Conservation (phyloP, 2,113 vertebrate genomes). For the Lophotis ruficrista region DNA sequence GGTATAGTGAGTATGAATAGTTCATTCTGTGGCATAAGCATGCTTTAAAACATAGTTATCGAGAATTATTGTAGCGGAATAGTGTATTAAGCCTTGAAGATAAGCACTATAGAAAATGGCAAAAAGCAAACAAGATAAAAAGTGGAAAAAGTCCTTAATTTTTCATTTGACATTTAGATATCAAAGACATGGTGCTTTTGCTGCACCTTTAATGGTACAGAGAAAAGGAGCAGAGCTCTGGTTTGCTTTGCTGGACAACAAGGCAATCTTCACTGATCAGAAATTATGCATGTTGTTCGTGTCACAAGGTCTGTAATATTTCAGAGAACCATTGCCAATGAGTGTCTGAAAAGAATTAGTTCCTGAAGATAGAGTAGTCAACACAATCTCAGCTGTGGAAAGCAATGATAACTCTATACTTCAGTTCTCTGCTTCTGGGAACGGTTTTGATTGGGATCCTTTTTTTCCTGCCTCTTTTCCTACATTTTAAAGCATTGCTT, state of each 20-base stretch:
- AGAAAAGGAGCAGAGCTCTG: background rate
- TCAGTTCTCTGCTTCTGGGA: background rate
- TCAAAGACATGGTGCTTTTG: background rate
- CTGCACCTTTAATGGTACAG: background rate
- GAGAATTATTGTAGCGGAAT: background rate
- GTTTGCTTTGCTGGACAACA: background rate
- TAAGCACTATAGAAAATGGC: background rate
- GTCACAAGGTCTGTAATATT: background rate
- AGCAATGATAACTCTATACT: background rate
- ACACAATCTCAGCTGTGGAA: background rate
- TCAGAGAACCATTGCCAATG: background rate
- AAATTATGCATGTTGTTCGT: background rate
- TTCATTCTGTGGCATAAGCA: background rate
- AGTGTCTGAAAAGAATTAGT: background rate
- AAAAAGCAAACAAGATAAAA: background rate
- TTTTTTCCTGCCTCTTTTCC: background rate
- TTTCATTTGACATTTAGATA: background rate
- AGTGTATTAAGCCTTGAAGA: background rate
- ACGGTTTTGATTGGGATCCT: background rate
- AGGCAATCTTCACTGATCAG: background rate
- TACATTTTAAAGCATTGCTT: background rate
- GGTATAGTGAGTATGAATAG: background rate
- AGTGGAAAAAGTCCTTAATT: background rate
- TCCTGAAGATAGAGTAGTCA: background rate
- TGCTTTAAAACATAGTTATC: background rate